Conservation (phyloP, 1,140 invertebrate species). For the Bactericera cockerelli region DNA sequence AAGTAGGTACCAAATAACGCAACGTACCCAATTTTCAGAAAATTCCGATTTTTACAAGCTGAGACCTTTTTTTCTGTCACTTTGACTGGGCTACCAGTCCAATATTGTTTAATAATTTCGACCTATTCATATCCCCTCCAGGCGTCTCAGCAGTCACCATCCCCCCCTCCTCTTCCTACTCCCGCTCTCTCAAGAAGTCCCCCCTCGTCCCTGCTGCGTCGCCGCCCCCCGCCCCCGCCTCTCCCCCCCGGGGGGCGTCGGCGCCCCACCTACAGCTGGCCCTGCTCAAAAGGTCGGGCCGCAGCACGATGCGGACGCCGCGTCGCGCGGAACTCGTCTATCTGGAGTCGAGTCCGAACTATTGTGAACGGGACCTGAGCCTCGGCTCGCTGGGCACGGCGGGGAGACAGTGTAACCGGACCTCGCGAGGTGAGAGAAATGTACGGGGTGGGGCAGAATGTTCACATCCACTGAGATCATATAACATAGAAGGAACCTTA, state of each 20-base stretch:
- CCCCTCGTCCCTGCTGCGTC: not conserved
- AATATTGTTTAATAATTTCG: too few species aligned
- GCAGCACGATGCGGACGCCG: slow-evolving; percentile 31
- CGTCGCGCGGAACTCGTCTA: slow-evolving; percentile 77
- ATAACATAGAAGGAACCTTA: too few species aligned
- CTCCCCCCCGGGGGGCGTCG: not conserved
- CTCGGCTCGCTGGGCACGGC: slow-evolving; percentile 68
- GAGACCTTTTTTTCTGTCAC: too few species aligned
- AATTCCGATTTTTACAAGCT: too few species aligned
- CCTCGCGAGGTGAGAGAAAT: slow-evolving; percentile 52
- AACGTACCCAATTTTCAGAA: too few species aligned
- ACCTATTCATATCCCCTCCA: too few species aligned
- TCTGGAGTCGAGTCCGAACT: slow-evolving; percentile 78
- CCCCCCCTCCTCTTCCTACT: not conserved
- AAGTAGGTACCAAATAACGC: too few species aligned
- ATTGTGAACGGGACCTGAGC: slow-evolving; percentile 61
- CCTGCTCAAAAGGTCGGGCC: not conserved
- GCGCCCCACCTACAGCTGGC: not conserved
- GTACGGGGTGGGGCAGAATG: too few species aligned
- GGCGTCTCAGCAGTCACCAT: slow-evolving; percentile 8
- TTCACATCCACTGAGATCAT: too few species aligned
- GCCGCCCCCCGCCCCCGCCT: not conserved
- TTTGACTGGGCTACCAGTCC: too few species aligned
- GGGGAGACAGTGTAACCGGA: slow-evolving; percentile 69
- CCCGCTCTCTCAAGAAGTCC: not conserved